phyloP scores from a whole-genome alignment of 2,797 vertebrate species.

The Spizella passerina region DNA sequence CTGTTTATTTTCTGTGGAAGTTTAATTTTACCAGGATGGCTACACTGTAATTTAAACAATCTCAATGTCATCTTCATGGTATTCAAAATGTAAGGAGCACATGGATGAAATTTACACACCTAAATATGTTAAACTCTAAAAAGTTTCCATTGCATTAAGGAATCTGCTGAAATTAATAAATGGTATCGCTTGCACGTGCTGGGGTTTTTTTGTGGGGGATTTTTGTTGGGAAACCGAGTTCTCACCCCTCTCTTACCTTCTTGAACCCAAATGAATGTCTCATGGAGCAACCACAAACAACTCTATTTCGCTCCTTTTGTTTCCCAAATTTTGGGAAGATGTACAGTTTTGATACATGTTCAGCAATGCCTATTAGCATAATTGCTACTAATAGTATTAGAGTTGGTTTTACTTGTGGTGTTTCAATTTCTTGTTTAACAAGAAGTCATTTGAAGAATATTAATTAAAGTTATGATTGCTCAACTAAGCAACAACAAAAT shows the following conservation, averaged over 20 bases:
- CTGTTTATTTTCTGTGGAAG: background rate
- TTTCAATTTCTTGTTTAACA: conserved; percentile 2
- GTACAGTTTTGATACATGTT: background rate
- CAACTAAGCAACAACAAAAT: background rate
- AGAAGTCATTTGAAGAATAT: background rate
- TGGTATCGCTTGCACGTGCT: background rate
- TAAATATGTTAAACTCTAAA: background rate
- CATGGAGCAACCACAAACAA: background rate
- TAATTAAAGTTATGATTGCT: background rate
- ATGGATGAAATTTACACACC: background rate
- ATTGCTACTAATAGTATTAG: background rate
- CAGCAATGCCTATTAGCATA: background rate
- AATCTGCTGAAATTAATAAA: background rate
- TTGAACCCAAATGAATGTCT: background rate
- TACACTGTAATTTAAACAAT: background rate
- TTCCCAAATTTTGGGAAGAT: background rate
- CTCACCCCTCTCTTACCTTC: background rate
- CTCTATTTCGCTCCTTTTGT: background rate
- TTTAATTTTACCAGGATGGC: background rate
- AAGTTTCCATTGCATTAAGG: background rate
- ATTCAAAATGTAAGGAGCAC: background rate
- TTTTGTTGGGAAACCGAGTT: background rate
- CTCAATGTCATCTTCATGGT: background rate
- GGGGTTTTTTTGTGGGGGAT: background rate
- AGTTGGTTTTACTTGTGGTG: background rate